Conservation (phyloP, 2,113 vertebrate genomes). For the Caranx melampygus region DNA sequence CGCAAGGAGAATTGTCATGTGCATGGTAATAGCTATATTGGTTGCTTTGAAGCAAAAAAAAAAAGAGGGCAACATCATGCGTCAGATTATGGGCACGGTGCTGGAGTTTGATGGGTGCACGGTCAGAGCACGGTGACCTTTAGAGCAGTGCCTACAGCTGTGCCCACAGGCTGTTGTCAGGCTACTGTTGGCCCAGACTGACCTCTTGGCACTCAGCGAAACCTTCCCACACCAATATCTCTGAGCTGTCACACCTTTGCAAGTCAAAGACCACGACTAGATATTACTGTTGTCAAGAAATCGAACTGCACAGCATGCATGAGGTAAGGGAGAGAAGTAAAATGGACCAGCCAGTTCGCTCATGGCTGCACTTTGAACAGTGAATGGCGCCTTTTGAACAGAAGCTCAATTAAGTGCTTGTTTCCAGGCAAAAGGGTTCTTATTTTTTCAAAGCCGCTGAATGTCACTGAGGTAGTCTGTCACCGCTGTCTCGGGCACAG, state of each 20-base stretch:
- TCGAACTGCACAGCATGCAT: conserved; percentile 21
- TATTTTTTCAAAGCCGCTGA: conserved; percentile 41
- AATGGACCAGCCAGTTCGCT: conserved; percentile 10
- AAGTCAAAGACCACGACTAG: conserved; percentile 40
- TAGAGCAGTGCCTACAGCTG: conserved; percentile 70
- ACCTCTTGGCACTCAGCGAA: conserved; percentile 55
- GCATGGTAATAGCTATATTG: neutral
- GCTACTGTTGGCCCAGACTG: conserved; percentile 53
- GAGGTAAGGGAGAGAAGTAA: conserved; percentile 5
- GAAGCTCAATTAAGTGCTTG: conserved; percentile 37
- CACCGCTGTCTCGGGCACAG: conserved; percentile 12
- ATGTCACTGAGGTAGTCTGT: conserved; percentile 28
- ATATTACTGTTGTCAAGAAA: conserved; percentile 44
- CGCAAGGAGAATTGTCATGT: neutral
- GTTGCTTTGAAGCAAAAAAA: conserved; percentile 28
- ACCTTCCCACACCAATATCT: conserved; percentile 59
- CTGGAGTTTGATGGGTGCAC: conserved; percentile 55
- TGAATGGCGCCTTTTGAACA: conserved; percentile 42
- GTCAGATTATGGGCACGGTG: conserved; percentile 38
- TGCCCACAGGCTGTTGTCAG: conserved; percentile 70
- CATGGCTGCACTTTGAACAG: neutral
- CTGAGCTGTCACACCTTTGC: conserved; percentile 59
- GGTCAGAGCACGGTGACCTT: conserved; percentile 66
- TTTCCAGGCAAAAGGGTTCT: conserved; percentile 32
- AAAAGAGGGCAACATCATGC: conserved; percentile 33